These are phyloP conservation scores for Alosa alosa DNA, from an alignment of 2,113 vertebrate genomes.

Conservation along the genomic window DNA sequence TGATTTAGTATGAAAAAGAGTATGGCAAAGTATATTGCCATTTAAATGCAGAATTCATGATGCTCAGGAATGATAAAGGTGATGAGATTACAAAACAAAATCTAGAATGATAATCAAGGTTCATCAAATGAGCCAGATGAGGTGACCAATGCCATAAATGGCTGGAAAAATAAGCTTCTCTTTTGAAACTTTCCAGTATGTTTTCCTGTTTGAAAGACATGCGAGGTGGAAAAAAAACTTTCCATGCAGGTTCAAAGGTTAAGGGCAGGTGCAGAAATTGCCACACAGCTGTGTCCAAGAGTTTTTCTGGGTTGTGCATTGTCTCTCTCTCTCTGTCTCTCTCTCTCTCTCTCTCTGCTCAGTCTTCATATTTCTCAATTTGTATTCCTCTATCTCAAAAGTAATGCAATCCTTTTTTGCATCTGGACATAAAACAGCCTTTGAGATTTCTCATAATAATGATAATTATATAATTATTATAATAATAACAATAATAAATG, in stretches of 20 bases:
- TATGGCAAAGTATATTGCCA: not conserved
- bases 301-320: not conserved
- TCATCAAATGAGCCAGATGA: not conserved
- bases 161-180: not conserved
- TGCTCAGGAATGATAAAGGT: too few relatives aligned
- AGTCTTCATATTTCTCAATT: not conserved
- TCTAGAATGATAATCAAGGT: too few relatives aligned
- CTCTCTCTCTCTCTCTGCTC: not conserved
- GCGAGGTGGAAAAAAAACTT: slow-evolving; percentile 36
- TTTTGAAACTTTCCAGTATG: slow-evolving; percentile 9
- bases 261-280: slow-evolving; percentile 42
- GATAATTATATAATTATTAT: too few relatives aligned
- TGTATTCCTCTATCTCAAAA: not conserved
- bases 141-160: not conserved
- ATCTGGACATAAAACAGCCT: not conserved
- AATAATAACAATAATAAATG: too few relatives aligned
- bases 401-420: not conserved
- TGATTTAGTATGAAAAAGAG: not conserved
- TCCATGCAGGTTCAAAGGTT: slow-evolving; percentile 39
- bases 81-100: not conserved
- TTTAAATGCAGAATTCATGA: too few relatives aligned
- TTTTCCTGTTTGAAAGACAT: slow-evolving; percentile 46
- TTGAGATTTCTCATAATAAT: not conserved
- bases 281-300: slow-evolving; percentile 42
- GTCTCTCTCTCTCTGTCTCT: not conserved